These are phyloP conservation scores for Acromyrmex heyeri DNA, from an alignment of 1,140 invertebrate species.

Conservation along the genomic window DNA sequence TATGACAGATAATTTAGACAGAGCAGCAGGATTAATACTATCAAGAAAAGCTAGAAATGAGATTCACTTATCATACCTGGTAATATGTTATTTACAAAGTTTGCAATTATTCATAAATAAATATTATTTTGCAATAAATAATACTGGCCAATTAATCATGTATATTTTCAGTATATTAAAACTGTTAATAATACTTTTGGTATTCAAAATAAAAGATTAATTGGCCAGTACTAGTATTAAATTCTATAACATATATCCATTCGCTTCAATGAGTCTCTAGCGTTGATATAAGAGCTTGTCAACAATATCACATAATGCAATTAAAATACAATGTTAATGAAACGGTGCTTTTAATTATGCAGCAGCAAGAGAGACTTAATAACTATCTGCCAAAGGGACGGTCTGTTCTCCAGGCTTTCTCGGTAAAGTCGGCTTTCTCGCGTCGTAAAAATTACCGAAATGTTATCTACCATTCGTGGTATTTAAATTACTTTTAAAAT, in stretches of 20 bases:
- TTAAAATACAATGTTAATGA: background rate
- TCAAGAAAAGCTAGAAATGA: no score
- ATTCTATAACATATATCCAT: background rate
- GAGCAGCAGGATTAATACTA: no score
- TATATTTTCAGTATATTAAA: no score
- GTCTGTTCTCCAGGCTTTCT: conserved; percentile 19
- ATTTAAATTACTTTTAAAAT: conserved; percentile 62
- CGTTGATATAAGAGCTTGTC: background rate
- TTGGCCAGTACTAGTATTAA: no score
- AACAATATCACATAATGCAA: background rate
- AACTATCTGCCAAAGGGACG: conserved; percentile 17
- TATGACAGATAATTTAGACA: no score
- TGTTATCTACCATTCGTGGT: conserved; percentile 47
- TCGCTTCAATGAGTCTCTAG: background rate
- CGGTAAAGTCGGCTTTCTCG: conserved; percentile 8
- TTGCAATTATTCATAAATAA: background rate
- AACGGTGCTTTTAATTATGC: conserved; percentile 4
- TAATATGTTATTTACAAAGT: background rate
- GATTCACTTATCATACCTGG: no score
- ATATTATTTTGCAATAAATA: background rate
- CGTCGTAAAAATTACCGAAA: conserved; percentile 51
- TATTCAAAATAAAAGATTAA: no score
- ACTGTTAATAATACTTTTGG: no score
- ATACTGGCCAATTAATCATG: no score
- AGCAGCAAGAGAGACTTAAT: conserved; percentile 5